These are phyloP conservation scores for Theodoxus fluviatilis DNA, from an alignment of 2,888 invertebrate genomes.

Conservation along the genomic window DNA sequence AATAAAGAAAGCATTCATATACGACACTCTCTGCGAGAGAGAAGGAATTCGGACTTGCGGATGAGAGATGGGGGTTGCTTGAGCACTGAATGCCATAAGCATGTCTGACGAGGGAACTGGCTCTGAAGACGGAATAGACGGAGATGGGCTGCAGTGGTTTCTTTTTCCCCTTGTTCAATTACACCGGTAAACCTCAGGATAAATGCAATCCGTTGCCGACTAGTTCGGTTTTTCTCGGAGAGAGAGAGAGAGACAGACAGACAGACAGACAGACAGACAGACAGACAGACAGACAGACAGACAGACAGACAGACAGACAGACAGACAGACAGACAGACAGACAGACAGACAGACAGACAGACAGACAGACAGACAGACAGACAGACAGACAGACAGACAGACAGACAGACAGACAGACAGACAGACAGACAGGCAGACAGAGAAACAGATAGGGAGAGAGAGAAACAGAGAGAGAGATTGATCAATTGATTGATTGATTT, in stretches of 20 bases:
- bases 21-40: too few species aligned
- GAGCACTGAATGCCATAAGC: too few species aligned
- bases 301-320: neutral
- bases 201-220: too few species aligned
- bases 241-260: constrained; percentile 18
- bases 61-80: too few species aligned
- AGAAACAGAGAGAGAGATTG: neutral
- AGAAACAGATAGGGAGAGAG: neutral
- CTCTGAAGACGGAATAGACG: too few species aligned
- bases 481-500: too few species aligned
- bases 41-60: too few species aligned
- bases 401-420: constrained; percentile 16
- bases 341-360: constrained; percentile 6
- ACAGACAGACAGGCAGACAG: constrained; percentile 14
- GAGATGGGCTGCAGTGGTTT: too few species aligned
- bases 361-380: constrained; percentile 8
- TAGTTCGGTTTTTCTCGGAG: neutral
- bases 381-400: neutral
- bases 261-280: constrained; percentile 1
- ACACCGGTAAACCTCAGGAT: too few species aligned
- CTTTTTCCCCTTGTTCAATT: too few species aligned
- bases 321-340: constrained; percentile 8
- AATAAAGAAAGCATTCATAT: too few species aligned
- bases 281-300: constrained; percentile 1
- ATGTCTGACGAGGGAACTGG: too few species aligned